Evolutionary conservation across 2,797 vertebrate genomes (phyloP).

Genomic region (Protosalanx chinensis): DNA sequence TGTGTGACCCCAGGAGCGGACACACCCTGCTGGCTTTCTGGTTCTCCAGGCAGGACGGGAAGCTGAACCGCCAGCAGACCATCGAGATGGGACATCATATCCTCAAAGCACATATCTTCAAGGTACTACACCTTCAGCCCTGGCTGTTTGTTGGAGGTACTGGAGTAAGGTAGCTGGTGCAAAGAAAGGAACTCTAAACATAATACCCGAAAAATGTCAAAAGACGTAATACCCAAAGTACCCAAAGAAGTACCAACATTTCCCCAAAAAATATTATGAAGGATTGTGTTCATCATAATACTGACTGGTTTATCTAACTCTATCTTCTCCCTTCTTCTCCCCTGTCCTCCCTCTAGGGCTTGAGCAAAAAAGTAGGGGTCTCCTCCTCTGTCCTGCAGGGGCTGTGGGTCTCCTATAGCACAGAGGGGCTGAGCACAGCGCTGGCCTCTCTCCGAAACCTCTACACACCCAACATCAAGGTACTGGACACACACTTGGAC

Average conservation of each 20-base stretch:
- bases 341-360: constrained; percentile 71
- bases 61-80: constrained; percentile 91
- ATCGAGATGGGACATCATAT: constrained; percentile 97
- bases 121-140: constrained; percentile 67
- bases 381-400: constrained; percentile 97
- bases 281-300: too few relatives aligned
- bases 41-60: constrained; percentile 92
- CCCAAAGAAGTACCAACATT: too few relatives aligned
- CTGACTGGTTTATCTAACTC: too few relatives aligned
- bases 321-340: background rate
- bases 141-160: too few relatives aligned
- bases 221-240: too few relatives aligned
- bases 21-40: constrained; percentile 96
- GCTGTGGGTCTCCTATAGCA: constrained; percentile 95
- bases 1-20: constrained; percentile 95
- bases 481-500: constrained; percentile 47
- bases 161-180: too few relatives aligned
- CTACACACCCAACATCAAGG: constrained; percentile 98
- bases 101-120: constrained; percentile 98
- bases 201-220: too few relatives aligned
- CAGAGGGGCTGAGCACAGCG: constrained; percentile 86
- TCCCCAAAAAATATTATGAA: too few relatives aligned
- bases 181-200: too few relatives aligned
- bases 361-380: constrained; percentile 95
- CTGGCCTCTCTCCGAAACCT: constrained; percentile 93